phyloP scores from a whole-genome alignment of 2,888 invertebrate species.

The Drosophila recens region DNA sequence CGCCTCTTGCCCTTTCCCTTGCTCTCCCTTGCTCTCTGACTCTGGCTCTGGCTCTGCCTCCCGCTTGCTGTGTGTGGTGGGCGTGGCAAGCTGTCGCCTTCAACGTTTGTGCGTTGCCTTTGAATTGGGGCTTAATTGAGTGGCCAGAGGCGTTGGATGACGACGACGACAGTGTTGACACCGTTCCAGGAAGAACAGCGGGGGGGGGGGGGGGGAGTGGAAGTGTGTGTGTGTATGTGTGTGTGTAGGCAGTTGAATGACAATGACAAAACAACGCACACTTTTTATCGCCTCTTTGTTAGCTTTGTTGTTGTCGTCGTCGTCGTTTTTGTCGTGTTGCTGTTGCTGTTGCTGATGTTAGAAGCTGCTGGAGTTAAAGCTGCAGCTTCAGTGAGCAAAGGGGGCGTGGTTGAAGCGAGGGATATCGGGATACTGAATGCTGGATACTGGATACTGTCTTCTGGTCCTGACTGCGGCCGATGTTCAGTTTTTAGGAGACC shows the following conservation, averaged over 20 bases:
- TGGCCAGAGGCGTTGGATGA: conserved; percentile 69
- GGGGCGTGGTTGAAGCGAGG: neutral
- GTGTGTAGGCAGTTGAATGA: conserved; percentile 42
- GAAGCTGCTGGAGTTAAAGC: conserved; percentile 26
- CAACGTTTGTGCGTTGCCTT: conserved; percentile 46
- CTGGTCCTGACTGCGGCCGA: conserved; percentile 28
- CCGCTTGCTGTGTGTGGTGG: conserved; percentile 3
- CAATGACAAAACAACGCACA: conserved; percentile 66
- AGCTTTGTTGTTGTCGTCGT: conserved; percentile 24
- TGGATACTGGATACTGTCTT: conserved; percentile 20
- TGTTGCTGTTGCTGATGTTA: conserved; percentile 21
- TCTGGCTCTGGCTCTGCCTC: neutral
- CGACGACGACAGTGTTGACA: conserved; percentile 48
- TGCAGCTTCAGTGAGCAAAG: neutral
- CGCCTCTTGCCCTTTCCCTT: conserved; percentile 2
- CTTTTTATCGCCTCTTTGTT: conserved; percentile 67
- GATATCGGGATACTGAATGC: conserved; percentile 17
- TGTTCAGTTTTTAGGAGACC: conserved; percentile 61
- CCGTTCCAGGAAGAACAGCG: conserved; percentile 10
- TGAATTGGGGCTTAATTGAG: conserved; percentile 74
- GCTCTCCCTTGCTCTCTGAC: neutral
- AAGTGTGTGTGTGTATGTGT: neutral
- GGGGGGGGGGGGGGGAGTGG: too few relatives aligned
- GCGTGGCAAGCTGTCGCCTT: conserved; percentile 49
- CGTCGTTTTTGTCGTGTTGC: conserved; percentile 3